A percentile compares a stretch with the other conserved stretches of the same genome.
Conservation (phyloP, 1,140 invertebrate genomes). For the Polyergus mexicanus region DNA sequence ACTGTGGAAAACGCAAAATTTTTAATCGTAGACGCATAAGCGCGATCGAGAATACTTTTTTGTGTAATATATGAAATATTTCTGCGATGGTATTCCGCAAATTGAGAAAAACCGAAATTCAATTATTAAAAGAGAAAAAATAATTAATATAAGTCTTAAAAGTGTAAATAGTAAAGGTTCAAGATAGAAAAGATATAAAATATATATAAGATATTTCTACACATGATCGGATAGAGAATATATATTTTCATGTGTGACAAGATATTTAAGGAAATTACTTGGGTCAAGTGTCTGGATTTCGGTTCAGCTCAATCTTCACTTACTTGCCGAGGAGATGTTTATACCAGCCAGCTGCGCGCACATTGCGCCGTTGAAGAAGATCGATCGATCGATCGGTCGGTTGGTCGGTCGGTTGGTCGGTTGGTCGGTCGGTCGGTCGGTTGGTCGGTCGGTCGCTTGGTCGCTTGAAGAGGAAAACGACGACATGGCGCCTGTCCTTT, state of each 20-base stretch:
- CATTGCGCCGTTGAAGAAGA: constrained; percentile 38
- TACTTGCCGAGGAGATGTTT: constrained; percentile 28
- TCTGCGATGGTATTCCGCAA: not conserved
- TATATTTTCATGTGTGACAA: not conserved
- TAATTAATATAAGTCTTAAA: not conserved
- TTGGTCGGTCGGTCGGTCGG: constrained; percentile 13
- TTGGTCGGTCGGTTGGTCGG: not conserved
- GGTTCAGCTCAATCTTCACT: constrained; percentile 23
- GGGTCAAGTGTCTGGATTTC: not conserved
- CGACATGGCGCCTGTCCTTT: constrained; percentile 42
- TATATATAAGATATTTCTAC: not conserved
- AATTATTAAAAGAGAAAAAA: not conserved
- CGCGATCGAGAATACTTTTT: too few relatives aligned
- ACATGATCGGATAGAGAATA: not conserved
- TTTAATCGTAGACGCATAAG: too few relatives aligned
- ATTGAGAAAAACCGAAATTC: not conserved
- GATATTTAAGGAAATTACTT: not conserved
- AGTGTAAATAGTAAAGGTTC: not conserved
- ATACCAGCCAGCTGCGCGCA: constrained; percentile 24
- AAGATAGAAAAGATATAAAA: not conserved
- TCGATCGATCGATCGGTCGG: not conserved
- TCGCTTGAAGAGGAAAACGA: constrained; percentile 36
- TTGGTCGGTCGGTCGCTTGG: too few relatives aligned
- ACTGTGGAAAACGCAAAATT: too few relatives aligned
- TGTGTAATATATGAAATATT: not conserved